phyloP scores from a whole-genome alignment of 2,797 vertebrate genomes.

The Antennarius maculatus region DNA sequence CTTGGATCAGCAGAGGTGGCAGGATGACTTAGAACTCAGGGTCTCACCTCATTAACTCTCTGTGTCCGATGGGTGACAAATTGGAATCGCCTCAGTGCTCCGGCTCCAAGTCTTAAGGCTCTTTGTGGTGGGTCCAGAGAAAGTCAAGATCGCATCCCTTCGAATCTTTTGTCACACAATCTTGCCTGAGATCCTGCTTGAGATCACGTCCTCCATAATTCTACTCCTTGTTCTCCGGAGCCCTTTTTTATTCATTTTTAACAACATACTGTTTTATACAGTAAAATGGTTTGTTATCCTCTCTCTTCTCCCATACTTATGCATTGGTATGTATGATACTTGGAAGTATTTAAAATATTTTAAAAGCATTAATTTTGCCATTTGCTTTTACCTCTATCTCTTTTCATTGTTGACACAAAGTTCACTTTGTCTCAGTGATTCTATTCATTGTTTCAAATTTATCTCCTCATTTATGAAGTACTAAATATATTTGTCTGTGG shows the following conservation, averaged over 20 bases:
- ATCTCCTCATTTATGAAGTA: constrained; percentile 9
- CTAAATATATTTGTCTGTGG: constrained; percentile 31
- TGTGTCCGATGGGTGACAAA: constrained; percentile 81
- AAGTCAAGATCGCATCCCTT: constrained; percentile 46
- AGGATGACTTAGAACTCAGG: constrained; percentile 86
- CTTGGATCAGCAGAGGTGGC: constrained; percentile 83
- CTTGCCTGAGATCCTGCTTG: constrained; percentile 23
- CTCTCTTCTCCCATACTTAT: not conserved
- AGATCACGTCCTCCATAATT: constrained; percentile 9
- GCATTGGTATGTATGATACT: too few relatives aligned
- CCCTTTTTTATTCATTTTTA: not conserved
- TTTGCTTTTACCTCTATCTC: constrained; percentile 10
- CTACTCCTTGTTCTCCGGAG: not conserved
- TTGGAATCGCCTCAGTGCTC: constrained; percentile 82
- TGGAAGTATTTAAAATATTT: not conserved
- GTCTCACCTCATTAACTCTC: constrained; percentile 86
- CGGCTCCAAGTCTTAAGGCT: constrained; percentile 38
- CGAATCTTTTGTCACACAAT: constrained; percentile 28
- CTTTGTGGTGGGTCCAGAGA: constrained; percentile 30
- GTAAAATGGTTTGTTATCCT: not conserved
- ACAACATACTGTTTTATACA: not conserved
- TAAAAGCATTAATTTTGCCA: not conserved
- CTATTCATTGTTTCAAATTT: constrained; percentile 23
- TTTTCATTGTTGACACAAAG: constrained; percentile 6
- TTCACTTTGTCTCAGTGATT: constrained; percentile 13